Evolutionary conservation across 2,113 vertebrate species (phyloP), one percentile per base, ranked within the genome.

Genomic region (Delphinus delphis): DNA sequence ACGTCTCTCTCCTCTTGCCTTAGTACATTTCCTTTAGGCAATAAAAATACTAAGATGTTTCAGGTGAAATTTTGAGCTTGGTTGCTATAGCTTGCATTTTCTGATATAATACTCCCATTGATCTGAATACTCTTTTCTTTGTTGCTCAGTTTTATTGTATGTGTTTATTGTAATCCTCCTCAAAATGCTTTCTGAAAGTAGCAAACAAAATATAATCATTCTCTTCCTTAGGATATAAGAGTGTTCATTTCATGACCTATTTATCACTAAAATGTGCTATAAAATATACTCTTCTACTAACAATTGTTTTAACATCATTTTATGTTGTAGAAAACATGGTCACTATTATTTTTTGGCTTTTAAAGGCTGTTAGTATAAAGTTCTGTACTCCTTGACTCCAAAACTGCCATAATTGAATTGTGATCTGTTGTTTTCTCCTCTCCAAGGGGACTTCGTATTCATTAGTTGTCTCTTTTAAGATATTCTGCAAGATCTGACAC

Each of bases 351-450:
- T 92, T 7, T 81, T 0, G 90, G 80, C 28, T 95, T 33, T 89
- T 89, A 76, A 11, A 94, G 55, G 8, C 90, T 94, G 84, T 92
- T 96, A 83, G 15, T 70, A 93, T 20, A 62, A 83, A 73, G 11
- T 79, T 86, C 79, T 4, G 4, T 70, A 93, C 67, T 96, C 94
- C 84, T 96, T 97, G 55, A 96, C 82, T 86, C 77, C 92, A 81
- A 97, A 96, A 96, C 90, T 87, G 8, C 23, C 4, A 14, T 90
- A 96, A 97, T 4, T 93, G 25, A 97, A 90, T 84, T 81, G 12
- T 77, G 11, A 17, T 1, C 41, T 96, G 92, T 71, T 97, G 53
- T 96, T 96, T 97, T 92, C 18, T 94, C 11, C 36, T 97, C 18
- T 18, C 67, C 44, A 97, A 93, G 4, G 23, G 25, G 10, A 96